Evolutionary conservation across 2,888 invertebrate genomes (phyloP).

Genomic region (Spisula solida): DNA sequence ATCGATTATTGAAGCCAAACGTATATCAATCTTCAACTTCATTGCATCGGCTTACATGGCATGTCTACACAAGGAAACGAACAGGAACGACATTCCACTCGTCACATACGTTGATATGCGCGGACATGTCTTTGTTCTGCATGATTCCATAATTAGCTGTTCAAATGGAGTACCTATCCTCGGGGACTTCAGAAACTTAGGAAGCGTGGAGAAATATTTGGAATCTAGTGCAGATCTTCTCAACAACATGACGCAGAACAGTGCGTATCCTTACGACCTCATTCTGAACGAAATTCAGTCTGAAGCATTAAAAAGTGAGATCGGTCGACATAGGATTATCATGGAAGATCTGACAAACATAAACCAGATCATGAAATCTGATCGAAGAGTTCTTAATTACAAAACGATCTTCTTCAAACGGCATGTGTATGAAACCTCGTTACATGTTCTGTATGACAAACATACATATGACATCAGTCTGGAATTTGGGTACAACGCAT

Average conservation of each 20-base stretch:
- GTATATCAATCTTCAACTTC: slow-evolving; percentile 44
- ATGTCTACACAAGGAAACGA: slow-evolving; percentile 32
- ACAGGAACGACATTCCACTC: slow-evolving; percentile 33
- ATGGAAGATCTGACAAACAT: slow-evolving; percentile 57
- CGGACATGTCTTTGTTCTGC: slow-evolving; percentile 47
- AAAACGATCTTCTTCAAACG: slow-evolving; percentile 41
- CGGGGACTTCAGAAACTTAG: slow-evolving; percentile 32
- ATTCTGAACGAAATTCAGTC: slow-evolving; percentile 47
- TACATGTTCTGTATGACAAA: slow-evolving; percentile 36
- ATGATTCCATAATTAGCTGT: slow-evolving; percentile 39
- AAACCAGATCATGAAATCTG: slow-evolving; percentile 27
- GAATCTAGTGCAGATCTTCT: slow-evolving; percentile 34
- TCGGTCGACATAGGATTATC: slow-evolving; percentile 53
- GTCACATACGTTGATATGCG: slow-evolving; percentile 59
- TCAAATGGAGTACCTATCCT: slow-evolving; percentile 53
- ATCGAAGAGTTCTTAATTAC: slow-evolving; percentile 26
- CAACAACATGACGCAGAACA: slow-evolving; percentile 37
- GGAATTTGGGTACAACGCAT: slow-evolving; percentile 39
- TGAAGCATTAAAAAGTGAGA: slow-evolving; percentile 28
- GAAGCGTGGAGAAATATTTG: slow-evolving; percentile 12
- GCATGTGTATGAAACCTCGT: slow-evolving; percentile 48
- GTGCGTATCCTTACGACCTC: slow-evolving; percentile 49
- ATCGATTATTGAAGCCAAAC: slow-evolving; percentile 5
- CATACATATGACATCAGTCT: slow-evolving; percentile 5
- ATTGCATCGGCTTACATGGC: slow-evolving; percentile 47